A percentile compares a stretch with the other conserved stretches of the same genome.
Evolutionary conservation across 2,113 vertebrate genomes (phyloP).

Genomic region (Papio anubis): DNA sequence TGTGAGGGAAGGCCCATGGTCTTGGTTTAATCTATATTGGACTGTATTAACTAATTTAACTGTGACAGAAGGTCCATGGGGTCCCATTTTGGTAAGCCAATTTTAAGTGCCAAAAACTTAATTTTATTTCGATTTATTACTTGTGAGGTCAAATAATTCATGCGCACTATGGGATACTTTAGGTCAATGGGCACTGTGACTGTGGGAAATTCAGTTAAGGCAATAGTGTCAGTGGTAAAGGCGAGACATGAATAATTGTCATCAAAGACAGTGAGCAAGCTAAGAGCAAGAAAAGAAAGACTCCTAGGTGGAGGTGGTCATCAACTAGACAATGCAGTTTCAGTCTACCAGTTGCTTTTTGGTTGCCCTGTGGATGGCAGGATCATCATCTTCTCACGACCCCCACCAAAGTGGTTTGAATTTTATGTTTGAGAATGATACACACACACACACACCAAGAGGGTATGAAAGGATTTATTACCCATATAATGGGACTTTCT

Average conservation of each 20-base stretch:
- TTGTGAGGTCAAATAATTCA: background rate
- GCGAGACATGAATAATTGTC: background rate
- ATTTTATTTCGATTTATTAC: background rate
- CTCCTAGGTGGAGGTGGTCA: background rate
- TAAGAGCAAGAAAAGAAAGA: background rate
- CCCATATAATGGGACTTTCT: background rate
- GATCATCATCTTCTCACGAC: background rate
- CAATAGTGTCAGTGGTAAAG: background rate
- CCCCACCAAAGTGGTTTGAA: background rate
- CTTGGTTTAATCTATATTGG: background rate
- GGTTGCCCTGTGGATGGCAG: background rate
- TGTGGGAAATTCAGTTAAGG: background rate
- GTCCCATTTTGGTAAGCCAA: background rate
- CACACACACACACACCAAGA: background rate
- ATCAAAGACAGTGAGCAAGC: background rate
- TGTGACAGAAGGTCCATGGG: background rate
- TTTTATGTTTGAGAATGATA: background rate
- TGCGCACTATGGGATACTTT: background rate
- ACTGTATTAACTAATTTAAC: background rate
- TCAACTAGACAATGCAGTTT: background rate
- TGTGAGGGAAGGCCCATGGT: background rate
- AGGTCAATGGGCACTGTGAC: background rate
- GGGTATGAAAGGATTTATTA: background rate
- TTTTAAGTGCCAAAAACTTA: background rate
- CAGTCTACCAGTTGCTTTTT: background rate